These are phyloP conservation scores for Bathybates hornii DNA, from an alignment of 2,113 vertebrate species.

Conservation along the genomic window DNA sequence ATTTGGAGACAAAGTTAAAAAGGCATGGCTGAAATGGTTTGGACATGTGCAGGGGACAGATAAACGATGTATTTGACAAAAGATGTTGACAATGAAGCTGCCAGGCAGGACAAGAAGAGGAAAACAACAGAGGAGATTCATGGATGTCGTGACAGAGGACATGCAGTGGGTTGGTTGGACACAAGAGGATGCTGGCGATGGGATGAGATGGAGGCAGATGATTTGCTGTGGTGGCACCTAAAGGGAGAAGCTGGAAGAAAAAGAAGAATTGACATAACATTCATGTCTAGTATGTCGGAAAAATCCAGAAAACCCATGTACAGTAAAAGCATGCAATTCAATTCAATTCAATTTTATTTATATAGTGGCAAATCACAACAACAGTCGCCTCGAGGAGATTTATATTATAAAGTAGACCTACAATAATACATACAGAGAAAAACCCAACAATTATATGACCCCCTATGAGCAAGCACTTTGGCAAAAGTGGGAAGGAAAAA, in stretches of 20 bases:
- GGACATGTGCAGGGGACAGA: not conserved
- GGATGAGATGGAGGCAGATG: not conserved
- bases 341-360: not conserved
- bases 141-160: not conserved
- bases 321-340: not conserved
- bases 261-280: not conserved
- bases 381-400: not conserved
- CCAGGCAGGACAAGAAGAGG: not conserved
- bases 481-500: not conserved
- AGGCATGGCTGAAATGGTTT: not conserved
- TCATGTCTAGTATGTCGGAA: not conserved
- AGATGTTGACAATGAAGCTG: not conserved
- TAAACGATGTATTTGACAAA: not conserved
- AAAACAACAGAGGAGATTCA: not conserved
- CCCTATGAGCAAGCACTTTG: not conserved
- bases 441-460: not conserved
- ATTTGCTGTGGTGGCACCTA: not conserved
- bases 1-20: not conserved
- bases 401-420: not conserved
- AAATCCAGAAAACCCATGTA: not conserved
- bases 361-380: not conserved
- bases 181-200: not conserved
- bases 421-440: not conserved
- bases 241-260: not conserved
- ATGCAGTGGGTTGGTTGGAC: not conserved